Conservation (phyloP, 2,113 vertebrate genomes). For the Engraulis encrasicolus region DNA sequence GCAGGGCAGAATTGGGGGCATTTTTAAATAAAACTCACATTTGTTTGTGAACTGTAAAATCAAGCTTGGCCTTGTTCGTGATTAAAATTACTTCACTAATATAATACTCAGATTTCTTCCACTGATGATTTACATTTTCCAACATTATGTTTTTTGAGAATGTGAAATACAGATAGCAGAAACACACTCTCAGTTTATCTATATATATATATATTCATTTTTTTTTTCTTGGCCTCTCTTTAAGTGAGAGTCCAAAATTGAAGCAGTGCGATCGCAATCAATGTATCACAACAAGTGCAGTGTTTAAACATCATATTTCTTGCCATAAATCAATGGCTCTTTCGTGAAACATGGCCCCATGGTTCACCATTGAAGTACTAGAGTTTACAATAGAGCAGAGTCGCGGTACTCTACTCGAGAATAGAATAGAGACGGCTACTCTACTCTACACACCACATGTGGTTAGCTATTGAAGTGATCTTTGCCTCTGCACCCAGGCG, state of each 20-base stretch:
- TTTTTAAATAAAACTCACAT: constrained; percentile 78
- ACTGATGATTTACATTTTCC: neutral
- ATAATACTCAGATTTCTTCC: neutral
- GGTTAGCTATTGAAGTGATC: neutral
- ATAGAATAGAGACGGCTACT: no score
- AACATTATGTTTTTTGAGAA: neutral
- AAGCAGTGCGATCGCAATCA: no score
- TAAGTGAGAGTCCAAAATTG: no score
- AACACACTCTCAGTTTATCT: neutral
- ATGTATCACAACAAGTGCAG: no score
- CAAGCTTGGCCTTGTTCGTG: constrained; percentile 71
- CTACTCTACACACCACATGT: constrained; percentile 3
- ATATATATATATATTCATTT: no score
- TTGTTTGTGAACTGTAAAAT: constrained; percentile 55
- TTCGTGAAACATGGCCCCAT: no score
- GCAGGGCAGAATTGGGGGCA: constrained; percentile 50
- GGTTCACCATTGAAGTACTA: no score
- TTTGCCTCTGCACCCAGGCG: constrained; percentile 42
- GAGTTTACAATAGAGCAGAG: no score
- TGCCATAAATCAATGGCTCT: no score
- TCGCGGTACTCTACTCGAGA: no score
- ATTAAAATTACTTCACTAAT: constrained; percentile 43
- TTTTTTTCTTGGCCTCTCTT: no score
- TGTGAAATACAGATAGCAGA: neutral
- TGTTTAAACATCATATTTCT: no score